Conservation (phyloP, 2,113 vertebrate species). For the Paramisgurnus dabryanus region DNA sequence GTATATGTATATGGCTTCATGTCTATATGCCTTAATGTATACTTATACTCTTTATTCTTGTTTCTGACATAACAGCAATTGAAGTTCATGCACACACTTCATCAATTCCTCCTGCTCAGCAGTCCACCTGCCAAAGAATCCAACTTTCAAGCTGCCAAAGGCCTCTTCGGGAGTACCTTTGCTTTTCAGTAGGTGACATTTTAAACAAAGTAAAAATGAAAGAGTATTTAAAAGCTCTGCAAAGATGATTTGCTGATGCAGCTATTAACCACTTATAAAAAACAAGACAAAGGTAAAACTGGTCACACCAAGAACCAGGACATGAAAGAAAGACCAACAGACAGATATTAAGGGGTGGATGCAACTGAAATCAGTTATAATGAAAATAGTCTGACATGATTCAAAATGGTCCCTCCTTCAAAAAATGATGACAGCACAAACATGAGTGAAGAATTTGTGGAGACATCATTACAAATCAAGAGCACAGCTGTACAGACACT, state of each 20-base stretch:
- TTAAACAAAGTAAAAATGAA: background rate
- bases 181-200: slow-evolving; percentile 86
- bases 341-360: too few relatives aligned
- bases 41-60: slow-evolving; percentile 23
- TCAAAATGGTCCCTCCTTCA: too few relatives aligned
- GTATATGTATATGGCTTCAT: too few relatives aligned
- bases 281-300: background rate
- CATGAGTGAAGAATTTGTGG: too few relatives aligned
- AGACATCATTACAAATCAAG: background rate
- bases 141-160: slow-evolving; percentile 91
- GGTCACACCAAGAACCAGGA: background rate
- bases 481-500: background rate
- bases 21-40: background rate
- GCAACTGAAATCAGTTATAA: too few relatives aligned
- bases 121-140: slow-evolving; percentile 95
- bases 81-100: slow-evolving; percentile 92
- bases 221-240: background rate
- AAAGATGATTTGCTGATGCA: background rate
- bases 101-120: slow-evolving; percentile 91
- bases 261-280: background rate
- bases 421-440: too few relatives aligned
- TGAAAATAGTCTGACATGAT: too few relatives aligned
- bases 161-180: slow-evolving; percentile 89
- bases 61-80: slow-evolving; percentile 78
- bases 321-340: background rate